phyloP scores from a whole-genome alignment of 2,113 vertebrate genomes.

The Plotosus lineatus region DNA sequence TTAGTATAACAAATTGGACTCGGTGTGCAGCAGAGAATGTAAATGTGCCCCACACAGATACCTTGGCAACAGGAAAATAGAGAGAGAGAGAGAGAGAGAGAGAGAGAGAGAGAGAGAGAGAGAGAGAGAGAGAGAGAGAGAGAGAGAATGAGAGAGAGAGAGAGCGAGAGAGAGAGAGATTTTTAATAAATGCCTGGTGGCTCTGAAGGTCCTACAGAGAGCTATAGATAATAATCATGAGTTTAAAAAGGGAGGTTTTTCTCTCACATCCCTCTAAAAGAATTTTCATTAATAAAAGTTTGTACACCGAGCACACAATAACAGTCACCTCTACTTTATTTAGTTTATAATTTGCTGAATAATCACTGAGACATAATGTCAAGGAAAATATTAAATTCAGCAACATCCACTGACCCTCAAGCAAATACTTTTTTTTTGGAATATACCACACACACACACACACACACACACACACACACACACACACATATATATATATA shows the following conservation, averaged over 20 bases:
- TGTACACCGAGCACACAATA: background rate
- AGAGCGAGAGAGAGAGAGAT: background rate
- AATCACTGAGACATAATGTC: no score
- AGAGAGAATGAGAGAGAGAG: background rate
- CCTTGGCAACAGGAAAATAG: constrained; percentile 51
- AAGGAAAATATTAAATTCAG: no score
- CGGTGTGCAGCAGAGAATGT: constrained; percentile 46
- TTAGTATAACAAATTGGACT: constrained; percentile 57
- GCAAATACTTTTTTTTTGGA: no score
- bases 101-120: constrained; percentile 17
- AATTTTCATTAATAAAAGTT: background rate
- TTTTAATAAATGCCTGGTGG: constrained; percentile 10
- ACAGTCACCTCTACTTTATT: background rate
- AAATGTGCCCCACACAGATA: constrained; percentile 55
- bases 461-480: no score
- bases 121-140: constrained; percentile 15
- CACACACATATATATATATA: no score
- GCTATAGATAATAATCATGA: constrained; percentile 41
- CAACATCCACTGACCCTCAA: no score
- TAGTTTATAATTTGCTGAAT: background rate
- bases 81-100: constrained; percentile 28
- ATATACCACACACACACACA: no score
- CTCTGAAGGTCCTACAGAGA: constrained; percentile 26
- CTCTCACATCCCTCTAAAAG: background rate
- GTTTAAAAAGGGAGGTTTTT: constrained; percentile 18